These are phyloP conservation scores for Phymanthus crucifer DNA, from an alignment of 92 coral and sea anemone species.

Conservation along the genomic window DNA sequence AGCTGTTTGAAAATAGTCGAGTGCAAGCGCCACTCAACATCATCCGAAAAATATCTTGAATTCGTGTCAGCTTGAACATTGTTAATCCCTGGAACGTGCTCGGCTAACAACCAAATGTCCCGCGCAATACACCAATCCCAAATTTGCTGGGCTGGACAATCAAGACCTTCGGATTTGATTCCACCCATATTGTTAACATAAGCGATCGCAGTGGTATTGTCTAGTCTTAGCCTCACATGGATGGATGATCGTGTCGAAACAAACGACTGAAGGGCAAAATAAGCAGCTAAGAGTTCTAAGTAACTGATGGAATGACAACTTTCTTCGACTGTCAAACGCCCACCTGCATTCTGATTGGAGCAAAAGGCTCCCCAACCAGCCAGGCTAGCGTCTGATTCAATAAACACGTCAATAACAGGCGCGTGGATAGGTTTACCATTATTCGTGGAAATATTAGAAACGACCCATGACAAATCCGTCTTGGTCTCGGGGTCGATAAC, in stretches of 20 bases:
- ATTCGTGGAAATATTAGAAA: conserved; percentile 22
- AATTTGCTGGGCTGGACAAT: conserved; percentile 15
- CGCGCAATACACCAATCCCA: conserved; percentile 58
- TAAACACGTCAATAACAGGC: conserved; percentile 9
- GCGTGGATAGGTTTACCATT: conserved; percentile 31
- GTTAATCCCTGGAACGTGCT: conserved; percentile 37
- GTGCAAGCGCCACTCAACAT: conserved; percentile 37
- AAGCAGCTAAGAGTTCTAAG: conserved; percentile 42
- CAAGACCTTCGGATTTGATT: conserved; percentile 13
- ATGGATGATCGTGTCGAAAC: neutral
- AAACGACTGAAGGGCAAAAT: conserved; percentile 38
- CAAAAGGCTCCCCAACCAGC: conserved; percentile 43
- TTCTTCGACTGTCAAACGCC: conserved; percentile 47
- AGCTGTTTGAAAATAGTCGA: conserved; percentile 30
- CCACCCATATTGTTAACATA: conserved; percentile 61
- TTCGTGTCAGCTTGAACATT: conserved; percentile 35
- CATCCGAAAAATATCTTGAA: conserved; percentile 31
- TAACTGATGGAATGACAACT: conserved; percentile 29
- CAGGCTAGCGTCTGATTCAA: conserved; percentile 54
- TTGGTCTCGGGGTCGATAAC: conserved; percentile 10
- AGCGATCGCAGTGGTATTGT: conserved; percentile 42
- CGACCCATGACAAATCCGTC: conserved; percentile 30
- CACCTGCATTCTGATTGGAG: conserved; percentile 12
- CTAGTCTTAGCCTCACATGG: conserved; percentile 30
- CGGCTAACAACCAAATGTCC: conserved; percentile 34